A percentile compares a stretch with the other conserved stretches of the same genome.
Conservation (phyloP, 2,888 invertebrate species). For the Hypomecis atomaria region DNA sequence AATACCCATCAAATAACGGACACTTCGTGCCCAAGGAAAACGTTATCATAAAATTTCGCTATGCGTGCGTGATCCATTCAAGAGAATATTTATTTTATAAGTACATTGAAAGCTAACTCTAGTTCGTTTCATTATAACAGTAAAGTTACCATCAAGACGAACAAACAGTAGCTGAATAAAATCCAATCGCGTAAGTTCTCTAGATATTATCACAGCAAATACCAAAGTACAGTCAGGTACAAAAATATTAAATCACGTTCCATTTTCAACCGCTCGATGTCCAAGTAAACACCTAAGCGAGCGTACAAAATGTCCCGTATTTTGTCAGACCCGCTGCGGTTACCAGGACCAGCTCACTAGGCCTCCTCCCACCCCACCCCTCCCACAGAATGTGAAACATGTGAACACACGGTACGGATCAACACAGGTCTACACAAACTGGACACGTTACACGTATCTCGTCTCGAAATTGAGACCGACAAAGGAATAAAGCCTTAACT, state of each 20-base stretch:
- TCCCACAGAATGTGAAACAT: slow-evolving; percentile 17
- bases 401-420: slow-evolving; percentile 25
- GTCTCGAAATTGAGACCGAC: slow-evolving; percentile 38
- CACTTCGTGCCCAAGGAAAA: too few relatives aligned
- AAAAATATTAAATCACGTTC: slow-evolving; percentile 9
- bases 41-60: too few relatives aligned
- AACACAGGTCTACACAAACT: slow-evolving; percentile 44
- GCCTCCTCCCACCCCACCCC: slow-evolving; percentile 24
- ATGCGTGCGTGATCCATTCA: too few relatives aligned
- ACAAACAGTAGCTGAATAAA: too few relatives aligned
- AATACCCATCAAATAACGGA: too few relatives aligned
- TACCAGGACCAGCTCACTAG: slow-evolving; percentile 41
- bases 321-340: slow-evolving; percentile 50
- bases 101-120: too few relatives aligned
- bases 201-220: too few relatives aligned
- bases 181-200: too few relatives aligned
- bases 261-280: slow-evolving; percentile 16
- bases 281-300: slow-evolving; percentile 24
- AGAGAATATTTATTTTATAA: too few relatives aligned
- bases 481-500: slow-evolving; percentile 43
- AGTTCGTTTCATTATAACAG: too few relatives aligned
- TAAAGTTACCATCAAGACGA: too few relatives aligned
- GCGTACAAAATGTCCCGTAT: slow-evolving; percentile 43
- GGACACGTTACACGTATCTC: slow-evolving; percentile 40
- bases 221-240: neutral